Evolutionary conservation across 1,140 invertebrate species (phyloP).

Genomic region (Zaprionus gabonicus): DNA sequence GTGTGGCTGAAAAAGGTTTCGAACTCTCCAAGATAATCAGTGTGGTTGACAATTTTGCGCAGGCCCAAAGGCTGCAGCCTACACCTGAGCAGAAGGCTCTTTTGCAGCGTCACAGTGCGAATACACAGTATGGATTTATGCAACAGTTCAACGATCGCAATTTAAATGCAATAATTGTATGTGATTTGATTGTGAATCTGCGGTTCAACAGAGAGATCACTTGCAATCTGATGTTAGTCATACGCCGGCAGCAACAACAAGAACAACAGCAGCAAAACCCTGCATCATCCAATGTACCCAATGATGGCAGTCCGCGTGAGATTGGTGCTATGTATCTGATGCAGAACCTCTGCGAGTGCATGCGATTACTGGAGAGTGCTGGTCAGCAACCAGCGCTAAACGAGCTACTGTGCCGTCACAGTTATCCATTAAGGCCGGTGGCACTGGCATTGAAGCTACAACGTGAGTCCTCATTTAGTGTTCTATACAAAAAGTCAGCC

Average conservation of each 20-base stretch:
- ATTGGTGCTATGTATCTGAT: slow-evolving; percentile 70
- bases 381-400: slow-evolving; percentile 43
- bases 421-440: slow-evolving; percentile 59
- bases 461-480: slow-evolving; percentile 57
- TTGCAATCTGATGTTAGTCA: slow-evolving; percentile 69
- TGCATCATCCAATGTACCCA: slow-evolving; percentile 3
- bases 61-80: slow-evolving; percentile 69
- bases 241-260: slow-evolving; percentile 71
- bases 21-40: slow-evolving; percentile 75
- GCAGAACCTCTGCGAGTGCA: slow-evolving; percentile 74
- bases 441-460: slow-evolving; percentile 62
- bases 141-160: slow-evolving; percentile 72
- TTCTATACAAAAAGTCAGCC: slow-evolving; percentile 44
- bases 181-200: slow-evolving; percentile 76
- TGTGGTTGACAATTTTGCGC: slow-evolving; percentile 82
- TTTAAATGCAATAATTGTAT: slow-evolving; percentile 69
- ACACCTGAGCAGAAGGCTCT: slow-evolving; percentile 56
- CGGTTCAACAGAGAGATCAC: slow-evolving; percentile 77
- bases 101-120: slow-evolving; percentile 51
- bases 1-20: slow-evolving; percentile 72
- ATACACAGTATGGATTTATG: slow-evolving; percentile 67
- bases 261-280: slow-evolving; percentile 19
- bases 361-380: slow-evolving; percentile 61
- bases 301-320: slow-evolving; percentile 27
- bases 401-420: slow-evolving; percentile 57